Evolutionary conservation across 2,888 invertebrate genomes (phyloP), one percentile per base, ranked within the genome.

Genomic region (Heliconius sara): DNA sequence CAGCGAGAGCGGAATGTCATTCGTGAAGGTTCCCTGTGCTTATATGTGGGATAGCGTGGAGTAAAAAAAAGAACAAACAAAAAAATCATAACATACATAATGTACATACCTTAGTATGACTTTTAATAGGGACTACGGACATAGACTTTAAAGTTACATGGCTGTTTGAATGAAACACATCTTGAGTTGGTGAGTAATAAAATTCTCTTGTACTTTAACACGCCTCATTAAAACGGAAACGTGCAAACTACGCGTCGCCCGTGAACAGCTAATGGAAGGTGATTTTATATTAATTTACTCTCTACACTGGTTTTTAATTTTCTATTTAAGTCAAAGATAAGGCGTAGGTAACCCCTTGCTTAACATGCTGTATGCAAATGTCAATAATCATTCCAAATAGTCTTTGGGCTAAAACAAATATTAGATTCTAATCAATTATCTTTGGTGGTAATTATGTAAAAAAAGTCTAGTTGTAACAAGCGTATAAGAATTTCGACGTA

Each of bases 151-250:
- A 72, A 77, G 27, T 27, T 63, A 72, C 30, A 9, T 52, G 27
- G 67, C 47, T 73, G 19, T 63, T 72, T 78, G 72, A 78, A 57
- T 66, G 22, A 57, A 78, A 73, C 27, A 66, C 66, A 27, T 27
- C 27, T 27, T 27, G 27, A 27, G 66, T 57, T 16, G 77, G 34
- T 66, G 73, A 78, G 66, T 73, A 73, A 78, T 78, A 72, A 47
- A 34, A 78, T 72, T 66, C 66, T 43, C 72, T 78, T 78, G 78
- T 78, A 52, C 43, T 72, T 72, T 57, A 25, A 78, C 65, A 65
- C 47, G 65, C 52, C 67, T 67, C 78, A 52, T 73, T 73, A 72
- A 78, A 73, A 78, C 25, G 19, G 73, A 57, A 57, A 57, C 34
- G 73, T 73, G 73, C 73, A 73, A 57, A 73, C 57, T 73, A 73